Evolutionary conservation across 2,888 invertebrate genomes (phyloP).

Genomic region (Graphium colonna): DNA sequence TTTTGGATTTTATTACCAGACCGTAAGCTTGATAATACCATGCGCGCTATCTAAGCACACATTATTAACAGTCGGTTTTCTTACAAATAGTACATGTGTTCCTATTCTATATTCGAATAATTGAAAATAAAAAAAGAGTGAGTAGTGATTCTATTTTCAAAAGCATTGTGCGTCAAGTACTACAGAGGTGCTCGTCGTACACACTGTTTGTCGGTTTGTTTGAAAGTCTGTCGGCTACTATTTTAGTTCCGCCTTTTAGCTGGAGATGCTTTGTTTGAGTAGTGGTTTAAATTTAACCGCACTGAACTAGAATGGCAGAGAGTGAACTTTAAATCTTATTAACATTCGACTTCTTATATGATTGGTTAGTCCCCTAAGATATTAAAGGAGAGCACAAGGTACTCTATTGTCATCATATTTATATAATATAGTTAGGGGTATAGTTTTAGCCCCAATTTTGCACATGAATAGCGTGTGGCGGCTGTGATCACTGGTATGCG

Average conservation of each 20-base stretch:
- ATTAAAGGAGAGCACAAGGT: too few relatives aligned
- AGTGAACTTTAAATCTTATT: too few relatives aligned
- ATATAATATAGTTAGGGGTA: too few relatives aligned
- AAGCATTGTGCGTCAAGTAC: constrained; percentile 5
- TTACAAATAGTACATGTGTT: constrained; percentile 30
- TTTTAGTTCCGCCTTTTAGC: constrained; percentile 10
- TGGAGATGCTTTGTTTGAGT: constrained; percentile 3
- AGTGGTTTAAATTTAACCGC: constrained; percentile 8
- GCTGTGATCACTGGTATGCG: too few relatives aligned
- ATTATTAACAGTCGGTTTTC: constrained; percentile 26
- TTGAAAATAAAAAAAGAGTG: constrained; percentile 30
- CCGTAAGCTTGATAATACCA: background rate
- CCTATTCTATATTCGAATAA: constrained; percentile 33
- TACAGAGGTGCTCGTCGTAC: background rate
- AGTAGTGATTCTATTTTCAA: constrained; percentile 23
- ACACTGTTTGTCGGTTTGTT: constrained; percentile 1
- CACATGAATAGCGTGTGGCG: too few relatives aligned
- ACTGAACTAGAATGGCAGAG: background rate
- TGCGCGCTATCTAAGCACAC: background rate
- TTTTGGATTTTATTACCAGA: background rate
- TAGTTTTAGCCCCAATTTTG: too few relatives aligned
- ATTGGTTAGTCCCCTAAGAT: too few relatives aligned
- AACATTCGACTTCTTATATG: too few relatives aligned
- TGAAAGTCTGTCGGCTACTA: constrained; percentile 5
- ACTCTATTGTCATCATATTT: too few relatives aligned